phyloP scores from a whole-genome alignment of 2,797 vertebrate species.

The Phataginus tetradactyla region DNA sequence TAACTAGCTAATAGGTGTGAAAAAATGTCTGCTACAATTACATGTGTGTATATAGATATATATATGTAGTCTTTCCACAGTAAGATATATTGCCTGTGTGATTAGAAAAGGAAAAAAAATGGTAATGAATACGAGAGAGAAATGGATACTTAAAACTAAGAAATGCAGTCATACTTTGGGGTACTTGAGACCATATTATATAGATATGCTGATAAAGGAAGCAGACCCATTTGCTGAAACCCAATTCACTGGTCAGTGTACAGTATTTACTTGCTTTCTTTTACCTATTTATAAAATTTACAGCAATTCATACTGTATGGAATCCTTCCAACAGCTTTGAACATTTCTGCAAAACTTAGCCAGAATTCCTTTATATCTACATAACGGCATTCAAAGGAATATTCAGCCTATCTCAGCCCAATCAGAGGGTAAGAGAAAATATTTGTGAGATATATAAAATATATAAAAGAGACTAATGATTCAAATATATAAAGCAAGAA shows the following conservation, averaged over 20 bases:
- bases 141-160: background rate
- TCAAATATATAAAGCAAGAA: background rate
- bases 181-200: background rate
- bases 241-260: background rate
- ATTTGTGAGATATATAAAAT: background rate
- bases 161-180: background rate
- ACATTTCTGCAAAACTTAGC: background rate
- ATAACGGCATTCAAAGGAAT: background rate
- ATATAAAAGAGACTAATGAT: background rate
- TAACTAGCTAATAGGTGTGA: background rate
- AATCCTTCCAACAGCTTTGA: background rate
- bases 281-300: background rate
- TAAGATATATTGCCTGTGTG: background rate
- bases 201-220: background rate
- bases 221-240: background rate
- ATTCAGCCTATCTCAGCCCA: background rate
- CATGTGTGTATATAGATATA: background rate
- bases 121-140: background rate
- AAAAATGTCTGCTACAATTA: background rate
- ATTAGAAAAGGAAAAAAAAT: constrained; percentile 9
- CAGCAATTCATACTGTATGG: background rate
- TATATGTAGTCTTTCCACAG: background rate
- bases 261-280: background rate
- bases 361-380: background rate
- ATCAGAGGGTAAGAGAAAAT: background rate